Conservation (phyloP, 1,140 invertebrate genomes). For the Spodoptera frugiperda region DNA sequence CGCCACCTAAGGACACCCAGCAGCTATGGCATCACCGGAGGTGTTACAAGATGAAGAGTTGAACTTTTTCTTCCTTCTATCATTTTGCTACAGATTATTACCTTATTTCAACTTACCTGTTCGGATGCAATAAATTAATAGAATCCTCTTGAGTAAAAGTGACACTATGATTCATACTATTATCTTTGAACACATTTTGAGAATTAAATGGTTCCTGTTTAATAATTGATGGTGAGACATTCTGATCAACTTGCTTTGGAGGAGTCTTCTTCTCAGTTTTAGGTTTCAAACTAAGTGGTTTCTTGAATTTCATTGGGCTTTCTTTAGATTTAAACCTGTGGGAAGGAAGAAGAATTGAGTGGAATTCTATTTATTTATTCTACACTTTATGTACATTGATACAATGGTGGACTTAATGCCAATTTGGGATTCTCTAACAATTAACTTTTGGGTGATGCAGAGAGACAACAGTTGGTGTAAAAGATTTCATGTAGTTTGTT, state of each 20-base stretch:
- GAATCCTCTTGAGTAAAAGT: conserved; percentile 54
- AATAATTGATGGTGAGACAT: conserved; percentile 24
- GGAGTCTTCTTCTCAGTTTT: conserved; percentile 50
- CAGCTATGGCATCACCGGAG: no score
- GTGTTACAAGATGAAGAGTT: no score
- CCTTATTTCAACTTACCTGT: conserved; percentile 6
- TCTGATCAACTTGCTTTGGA: conserved; percentile 10
- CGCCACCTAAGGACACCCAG: no score
- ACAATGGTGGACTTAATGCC: no score
- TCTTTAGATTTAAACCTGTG: conserved; percentile 58
- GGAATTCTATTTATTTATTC: no score
- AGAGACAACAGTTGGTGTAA: no score
- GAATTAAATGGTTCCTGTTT: conserved; percentile 4
- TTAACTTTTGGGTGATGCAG: no score
- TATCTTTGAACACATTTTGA: background rate
- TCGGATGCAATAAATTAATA: conserved; percentile 57
- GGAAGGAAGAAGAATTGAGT: background rate
- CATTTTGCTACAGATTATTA: no score
- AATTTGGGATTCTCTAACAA: no score
- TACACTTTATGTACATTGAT: no score
- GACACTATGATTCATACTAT: conserved; percentile 27
- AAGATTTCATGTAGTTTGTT: no score
- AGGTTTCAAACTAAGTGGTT: conserved; percentile 51
- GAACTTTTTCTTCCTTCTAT: no score
- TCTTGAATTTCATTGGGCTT: conserved; percentile 64